A percentile compares a stretch with the other conserved stretches of the same genome.
phyloP scores from a whole-genome alignment of 2,797 vertebrate genomes.

The Zalophus californianus region DNA sequence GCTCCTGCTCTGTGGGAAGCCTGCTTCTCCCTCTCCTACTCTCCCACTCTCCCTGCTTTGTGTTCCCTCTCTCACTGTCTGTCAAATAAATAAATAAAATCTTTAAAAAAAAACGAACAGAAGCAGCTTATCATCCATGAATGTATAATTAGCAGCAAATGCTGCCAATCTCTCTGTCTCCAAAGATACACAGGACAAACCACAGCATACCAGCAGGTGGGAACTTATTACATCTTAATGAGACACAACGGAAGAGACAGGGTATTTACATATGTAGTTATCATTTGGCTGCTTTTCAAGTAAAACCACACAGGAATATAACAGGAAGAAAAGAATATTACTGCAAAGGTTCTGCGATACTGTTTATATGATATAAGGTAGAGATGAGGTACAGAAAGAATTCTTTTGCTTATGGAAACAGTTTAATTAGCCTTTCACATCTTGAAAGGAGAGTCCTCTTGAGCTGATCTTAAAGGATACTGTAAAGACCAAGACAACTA shows the following conservation, averaged over 20 bases:
- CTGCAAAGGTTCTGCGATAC: neutral
- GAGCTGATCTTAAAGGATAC: neutral
- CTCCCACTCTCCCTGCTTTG: too few relatives aligned
- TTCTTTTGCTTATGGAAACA: neutral
- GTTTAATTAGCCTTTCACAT: neutral
- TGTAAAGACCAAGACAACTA: neutral
- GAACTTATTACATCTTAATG: neutral
- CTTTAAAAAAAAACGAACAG: neutral
- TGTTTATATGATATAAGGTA: neutral
- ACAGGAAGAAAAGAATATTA: slow-evolving; percentile 29
- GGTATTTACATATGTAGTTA: neutral
- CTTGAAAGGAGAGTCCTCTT: neutral
- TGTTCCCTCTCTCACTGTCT: too few relatives aligned
- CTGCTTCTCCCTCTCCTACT: too few relatives aligned
- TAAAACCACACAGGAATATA: slow-evolving; percentile 49
- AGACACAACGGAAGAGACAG: neutral
- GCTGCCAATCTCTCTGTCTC: neutral
- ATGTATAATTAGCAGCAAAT: neutral
- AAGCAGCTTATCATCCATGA: neutral
- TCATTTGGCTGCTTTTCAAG: neutral
- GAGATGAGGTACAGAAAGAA: neutral
- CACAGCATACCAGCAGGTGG: neutral
- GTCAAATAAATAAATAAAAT: too few relatives aligned
- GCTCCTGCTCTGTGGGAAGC: too few relatives aligned
- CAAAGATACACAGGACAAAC: neutral